Base-by-base conservation (phyloP, 2,888 invertebrate genomes). In the Tinea semifulvella region DNA sequence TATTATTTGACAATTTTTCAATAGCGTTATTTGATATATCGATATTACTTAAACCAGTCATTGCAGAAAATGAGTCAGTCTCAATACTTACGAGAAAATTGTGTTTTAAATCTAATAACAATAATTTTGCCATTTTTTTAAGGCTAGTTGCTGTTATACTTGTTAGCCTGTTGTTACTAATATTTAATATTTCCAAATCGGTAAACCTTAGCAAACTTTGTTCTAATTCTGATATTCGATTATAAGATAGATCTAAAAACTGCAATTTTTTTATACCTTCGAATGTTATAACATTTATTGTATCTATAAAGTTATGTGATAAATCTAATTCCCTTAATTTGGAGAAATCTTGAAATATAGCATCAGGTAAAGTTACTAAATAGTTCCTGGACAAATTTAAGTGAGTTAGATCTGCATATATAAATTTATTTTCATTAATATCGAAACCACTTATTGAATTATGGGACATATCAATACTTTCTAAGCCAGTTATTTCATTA, bases 331-430 rank as follows among this genome's bases (percentile, higher is more conserved):
- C 52, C 49, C 56, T 52, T 11, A 74, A 49, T 25, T 60, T 47
- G 11, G 50, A 47, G 2, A 67, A 57, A 28, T 45, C 46, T 31
- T 61, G 59, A 36, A 74, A 73, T 11, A 56, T 44, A 2, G 56
- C 55, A 10, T 65, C 63, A 2, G 61, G 53, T 25, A 73, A 49
- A 18, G 49, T 45, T 0, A 54, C 51, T 1, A 75, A 45, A 43
- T 60, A 51, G 49, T 74, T 74, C 44, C 67, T 52, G 0, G 72
- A 65, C 13, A 74, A 48, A 45, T 69, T 60, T 7, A 74, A 49
- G 17, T 46, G 56, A 20, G 47, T 53, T n/a, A 74, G 46, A 1
- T 47, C 52, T 11, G 11, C 52, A 40, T 53, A 70, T 2, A 45
- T 26, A 20, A 51, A 39, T 13, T 43, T 2, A 46, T 25, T 11